These are phyloP conservation scores for Norana najaformis DNA, from an alignment of 2,888 invertebrate species.

Conservation along the genomic window DNA sequence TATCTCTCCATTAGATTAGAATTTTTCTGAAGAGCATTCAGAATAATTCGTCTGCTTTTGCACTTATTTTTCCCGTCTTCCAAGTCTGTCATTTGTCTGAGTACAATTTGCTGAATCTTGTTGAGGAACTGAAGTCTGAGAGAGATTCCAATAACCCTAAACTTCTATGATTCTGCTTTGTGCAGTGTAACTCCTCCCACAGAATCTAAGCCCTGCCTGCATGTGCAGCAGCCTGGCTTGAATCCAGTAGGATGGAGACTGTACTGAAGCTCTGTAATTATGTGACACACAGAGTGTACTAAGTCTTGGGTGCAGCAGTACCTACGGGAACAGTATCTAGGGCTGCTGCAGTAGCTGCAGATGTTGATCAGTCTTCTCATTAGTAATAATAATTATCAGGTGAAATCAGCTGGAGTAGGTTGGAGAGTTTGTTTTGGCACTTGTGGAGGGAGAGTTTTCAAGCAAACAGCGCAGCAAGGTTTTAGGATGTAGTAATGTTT, in stretches of 20 bases:
- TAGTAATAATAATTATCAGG: not conserved
- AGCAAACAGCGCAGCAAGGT: not conserved
- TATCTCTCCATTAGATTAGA: not conserved
- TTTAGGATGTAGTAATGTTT: not conserved
- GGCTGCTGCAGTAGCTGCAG: not conserved
- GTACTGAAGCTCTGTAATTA: not conserved
- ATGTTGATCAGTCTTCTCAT: not conserved
- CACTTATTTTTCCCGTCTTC: not conserved
- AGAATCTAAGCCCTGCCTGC: not conserved
- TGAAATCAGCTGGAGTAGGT: not conserved
- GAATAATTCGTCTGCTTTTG: not conserved
- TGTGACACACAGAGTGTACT: conserved; percentile 13
- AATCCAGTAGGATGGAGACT: not conserved
- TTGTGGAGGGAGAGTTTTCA: not conserved
- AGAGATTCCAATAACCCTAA: not conserved
- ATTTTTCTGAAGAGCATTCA: too few relatives aligned
- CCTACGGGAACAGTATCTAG: not conserved
- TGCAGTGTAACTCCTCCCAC: not conserved
- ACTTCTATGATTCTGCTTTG: not conserved
- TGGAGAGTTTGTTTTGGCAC: not conserved
- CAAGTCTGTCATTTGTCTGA: not conserved
- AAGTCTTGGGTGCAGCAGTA: not conserved
- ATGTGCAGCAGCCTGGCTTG: not conserved
- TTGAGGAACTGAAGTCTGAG: not conserved
- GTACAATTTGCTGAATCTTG: conserved; percentile 2